Conservation (phyloP, 2,888 invertebrate species). For the Sturmia bella region DNA sequence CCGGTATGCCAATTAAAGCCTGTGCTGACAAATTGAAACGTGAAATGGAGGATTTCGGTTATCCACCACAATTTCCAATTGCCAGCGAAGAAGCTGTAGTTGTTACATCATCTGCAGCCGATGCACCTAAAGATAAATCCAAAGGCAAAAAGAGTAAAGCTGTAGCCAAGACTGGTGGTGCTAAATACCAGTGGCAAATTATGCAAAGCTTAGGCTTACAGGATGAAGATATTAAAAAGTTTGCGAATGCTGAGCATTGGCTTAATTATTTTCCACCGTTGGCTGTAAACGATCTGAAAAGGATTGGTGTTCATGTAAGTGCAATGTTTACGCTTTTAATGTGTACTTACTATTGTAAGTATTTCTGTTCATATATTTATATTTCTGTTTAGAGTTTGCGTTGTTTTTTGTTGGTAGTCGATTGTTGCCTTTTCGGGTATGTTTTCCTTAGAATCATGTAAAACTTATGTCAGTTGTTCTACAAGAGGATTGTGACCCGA, state of each 20-base stretch:
- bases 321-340: neutral
- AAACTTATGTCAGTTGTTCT: no score
- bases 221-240: conserved; percentile 95
- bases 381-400: no score
- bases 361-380: no score
- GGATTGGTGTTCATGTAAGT: conserved; percentile 94
- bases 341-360: no score
- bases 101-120: conserved; percentile 83
- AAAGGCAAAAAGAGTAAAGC: conserved; percentile 99
- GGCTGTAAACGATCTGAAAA: conserved; percentile 91
- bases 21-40: conserved; percentile 98
- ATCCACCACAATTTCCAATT: conserved; percentile 94
- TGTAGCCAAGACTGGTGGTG: conserved; percentile 92
- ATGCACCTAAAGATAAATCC: conserved; percentile 89
- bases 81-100: conserved; percentile 81
- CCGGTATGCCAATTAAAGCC: conserved; percentile 99
- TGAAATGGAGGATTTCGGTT: conserved; percentile 95
- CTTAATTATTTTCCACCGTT: conserved; percentile 97
- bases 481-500: no score
- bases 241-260: conserved; percentile 96
- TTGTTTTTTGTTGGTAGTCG: no score
- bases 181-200: conserved; percentile 99
- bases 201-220: conserved; percentile 95
- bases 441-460: no score
- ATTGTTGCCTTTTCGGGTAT: no score